These are phyloP conservation scores for Aphodius granarius DNA, from an alignment of 2,888 invertebrate species.

Conservation along the genomic window DNA sequence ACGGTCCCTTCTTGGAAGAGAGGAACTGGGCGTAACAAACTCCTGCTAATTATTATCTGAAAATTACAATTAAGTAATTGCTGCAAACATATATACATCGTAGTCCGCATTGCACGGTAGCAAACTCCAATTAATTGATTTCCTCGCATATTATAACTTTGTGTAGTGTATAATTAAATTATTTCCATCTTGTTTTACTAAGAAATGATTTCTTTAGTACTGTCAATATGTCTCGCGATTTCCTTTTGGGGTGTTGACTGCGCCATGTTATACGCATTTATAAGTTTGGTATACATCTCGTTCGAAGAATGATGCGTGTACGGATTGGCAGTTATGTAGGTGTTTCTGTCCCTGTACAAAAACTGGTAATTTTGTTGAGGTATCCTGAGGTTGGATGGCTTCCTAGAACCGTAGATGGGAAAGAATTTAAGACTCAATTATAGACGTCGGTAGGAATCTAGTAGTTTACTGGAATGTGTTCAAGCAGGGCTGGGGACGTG, in stretches of 20 bases:
- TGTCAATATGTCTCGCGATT: neutral
- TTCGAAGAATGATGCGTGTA: neutral
- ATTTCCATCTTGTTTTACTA: neutral
- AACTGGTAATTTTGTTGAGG: neutral
- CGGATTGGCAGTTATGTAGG: neutral
- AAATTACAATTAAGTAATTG: neutral
- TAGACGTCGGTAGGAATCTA: slow-evolving; percentile 13
- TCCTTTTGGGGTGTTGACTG: neutral
- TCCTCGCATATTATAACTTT: neutral
- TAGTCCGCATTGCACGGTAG: neutral
- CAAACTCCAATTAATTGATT: neutral
- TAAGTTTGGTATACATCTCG: neutral
- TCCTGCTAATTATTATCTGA: neutral
- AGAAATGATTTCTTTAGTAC: too few species aligned
- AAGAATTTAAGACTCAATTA: slow-evolving; percentile 15
- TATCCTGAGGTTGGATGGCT: neutral
- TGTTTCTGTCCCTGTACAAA: neutral
- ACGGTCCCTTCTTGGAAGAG: neutral
- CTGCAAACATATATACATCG: neutral
- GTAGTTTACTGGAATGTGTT: slow-evolving; percentile 12
- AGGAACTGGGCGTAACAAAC: neutral
- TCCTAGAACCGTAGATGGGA: slow-evolving; percentile 8
- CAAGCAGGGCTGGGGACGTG: slow-evolving; percentile 4
- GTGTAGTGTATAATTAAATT: neutral
- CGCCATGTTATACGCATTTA: neutral